Evolutionary conservation across 1,140 invertebrate genomes (phyloP).

Genomic region (Leguminivora glycinivorella): DNA sequence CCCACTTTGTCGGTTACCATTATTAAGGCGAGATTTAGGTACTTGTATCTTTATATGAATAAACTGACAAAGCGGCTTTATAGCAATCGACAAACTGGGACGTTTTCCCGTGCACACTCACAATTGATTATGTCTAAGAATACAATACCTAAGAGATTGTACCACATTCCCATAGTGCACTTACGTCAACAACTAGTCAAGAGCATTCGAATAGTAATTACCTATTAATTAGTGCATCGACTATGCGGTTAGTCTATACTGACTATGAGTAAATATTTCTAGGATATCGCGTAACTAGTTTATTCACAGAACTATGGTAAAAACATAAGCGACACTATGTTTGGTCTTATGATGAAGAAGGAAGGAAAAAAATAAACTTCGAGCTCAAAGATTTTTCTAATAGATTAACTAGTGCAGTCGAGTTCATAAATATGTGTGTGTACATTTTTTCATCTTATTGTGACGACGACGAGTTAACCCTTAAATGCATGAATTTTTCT

Average conservation of each 20-base stretch:
- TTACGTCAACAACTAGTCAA: background rate
- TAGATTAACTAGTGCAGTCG: too few relatives aligned
- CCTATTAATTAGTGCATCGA: background rate
- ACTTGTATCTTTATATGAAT: too few relatives aligned
- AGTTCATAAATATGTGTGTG: too few relatives aligned
- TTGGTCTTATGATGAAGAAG: background rate
- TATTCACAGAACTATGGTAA: background rate
- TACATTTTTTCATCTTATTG: too few relatives aligned
- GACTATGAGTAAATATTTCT: slow-evolving; percentile 24
- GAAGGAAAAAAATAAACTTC: background rate
- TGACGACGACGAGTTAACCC: too few relatives aligned
- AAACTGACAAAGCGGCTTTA: too few relatives aligned
- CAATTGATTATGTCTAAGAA: slow-evolving; percentile 27
- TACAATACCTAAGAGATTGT: background rate
- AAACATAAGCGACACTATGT: background rate
- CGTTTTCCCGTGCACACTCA: too few relatives aligned
- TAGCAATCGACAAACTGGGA: too few relatives aligned
- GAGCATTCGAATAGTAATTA: background rate
- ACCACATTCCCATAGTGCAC: background rate
- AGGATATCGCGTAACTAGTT: slow-evolving; percentile 13
- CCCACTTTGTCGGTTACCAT: too few relatives aligned
- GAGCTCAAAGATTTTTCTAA: too few relatives aligned
- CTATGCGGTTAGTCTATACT: slow-evolving; percentile 16
- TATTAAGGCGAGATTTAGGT: too few relatives aligned
- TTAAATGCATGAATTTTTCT: too few relatives aligned